These are phyloP conservation scores for Drosophila lacertosa DNA, from an alignment of 1,140 invertebrate species.

Conservation along the genomic window DNA sequence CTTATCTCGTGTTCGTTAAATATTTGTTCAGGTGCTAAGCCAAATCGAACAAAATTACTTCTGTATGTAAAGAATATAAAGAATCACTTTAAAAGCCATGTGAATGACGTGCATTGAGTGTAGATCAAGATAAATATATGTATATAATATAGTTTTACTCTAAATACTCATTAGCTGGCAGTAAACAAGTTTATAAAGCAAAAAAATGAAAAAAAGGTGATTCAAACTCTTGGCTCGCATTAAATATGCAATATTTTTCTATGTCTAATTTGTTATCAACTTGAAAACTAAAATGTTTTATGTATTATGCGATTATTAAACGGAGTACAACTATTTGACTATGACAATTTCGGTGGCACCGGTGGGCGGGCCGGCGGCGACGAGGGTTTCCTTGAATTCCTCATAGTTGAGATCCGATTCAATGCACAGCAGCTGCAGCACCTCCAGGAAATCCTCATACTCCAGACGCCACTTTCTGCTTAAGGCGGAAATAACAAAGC, in stretches of 20 bases:
- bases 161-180: conserved; percentile 27
- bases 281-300: conserved; percentile 31
- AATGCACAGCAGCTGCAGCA: conserved; percentile 49
- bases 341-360: conserved; percentile 49
- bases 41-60: conserved; percentile 8
- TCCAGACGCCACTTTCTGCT: conserved; percentile 78
- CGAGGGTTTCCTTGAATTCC: conserved; percentile 55
- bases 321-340: conserved; percentile 50
- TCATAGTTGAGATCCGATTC: conserved; percentile 51
- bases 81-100: conserved; percentile 18
- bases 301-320: conserved; percentile 46
- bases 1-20: conserved; percentile 1
- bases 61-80: not conserved
- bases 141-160: not conserved
- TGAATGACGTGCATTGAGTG: not conserved
- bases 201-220: not conserved
- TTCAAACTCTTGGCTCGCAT: not conserved
- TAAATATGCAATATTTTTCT: conserved; percentile 14
- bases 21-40: conserved; percentile 48
- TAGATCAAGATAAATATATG: not conserved
- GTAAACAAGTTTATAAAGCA: conserved; percentile 5
- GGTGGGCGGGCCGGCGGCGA: conserved; percentile 59
- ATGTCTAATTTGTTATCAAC: conserved; percentile 54
- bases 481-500: no score
- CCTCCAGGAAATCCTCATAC: conserved; percentile 73